Conservation (phyloP, 2,797 vertebrate genomes). For the Platyrinchus mystaceus region DNA sequence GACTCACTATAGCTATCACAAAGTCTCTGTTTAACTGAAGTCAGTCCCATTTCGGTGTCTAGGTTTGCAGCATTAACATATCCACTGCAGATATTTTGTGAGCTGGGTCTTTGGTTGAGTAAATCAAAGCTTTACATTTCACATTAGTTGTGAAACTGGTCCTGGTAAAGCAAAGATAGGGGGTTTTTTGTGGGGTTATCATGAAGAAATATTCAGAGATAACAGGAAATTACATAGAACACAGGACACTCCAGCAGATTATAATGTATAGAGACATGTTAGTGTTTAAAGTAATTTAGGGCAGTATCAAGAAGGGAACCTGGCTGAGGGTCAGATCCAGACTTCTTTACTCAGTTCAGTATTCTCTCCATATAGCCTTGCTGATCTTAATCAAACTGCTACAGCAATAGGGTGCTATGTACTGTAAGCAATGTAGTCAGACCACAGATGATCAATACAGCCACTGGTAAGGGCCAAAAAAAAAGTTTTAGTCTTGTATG, state of each 20-base stretch:
- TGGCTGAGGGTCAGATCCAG: background rate
- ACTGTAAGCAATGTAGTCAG: background rate
- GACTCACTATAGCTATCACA: conserved; percentile 42
- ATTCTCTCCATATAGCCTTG: background rate
- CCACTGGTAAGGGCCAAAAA: background rate
- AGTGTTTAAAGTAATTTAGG: background rate
- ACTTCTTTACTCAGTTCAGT: background rate
- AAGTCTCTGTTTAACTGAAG: conserved; percentile 38
- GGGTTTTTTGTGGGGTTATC: background rate
- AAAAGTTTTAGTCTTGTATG: background rate
- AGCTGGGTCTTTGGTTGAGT: background rate
- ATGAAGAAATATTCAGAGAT: background rate
- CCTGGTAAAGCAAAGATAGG: background rate
- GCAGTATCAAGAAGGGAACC: background rate
- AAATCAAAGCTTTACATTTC: background rate
- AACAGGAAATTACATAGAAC: background rate
- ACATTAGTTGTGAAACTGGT: background rate
- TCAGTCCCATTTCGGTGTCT: background rate
- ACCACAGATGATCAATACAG: background rate
- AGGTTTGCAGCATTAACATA: conserved; percentile 28
- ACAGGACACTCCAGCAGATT: background rate
- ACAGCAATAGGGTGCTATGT: background rate
- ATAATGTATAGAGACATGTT: background rate
- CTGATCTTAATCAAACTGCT: background rate
- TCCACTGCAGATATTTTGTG: background rate